Evolutionary conservation across 2,113 vertebrate genomes (phyloP).

Genomic region (Hemiscyllium ocellatum): DNA sequence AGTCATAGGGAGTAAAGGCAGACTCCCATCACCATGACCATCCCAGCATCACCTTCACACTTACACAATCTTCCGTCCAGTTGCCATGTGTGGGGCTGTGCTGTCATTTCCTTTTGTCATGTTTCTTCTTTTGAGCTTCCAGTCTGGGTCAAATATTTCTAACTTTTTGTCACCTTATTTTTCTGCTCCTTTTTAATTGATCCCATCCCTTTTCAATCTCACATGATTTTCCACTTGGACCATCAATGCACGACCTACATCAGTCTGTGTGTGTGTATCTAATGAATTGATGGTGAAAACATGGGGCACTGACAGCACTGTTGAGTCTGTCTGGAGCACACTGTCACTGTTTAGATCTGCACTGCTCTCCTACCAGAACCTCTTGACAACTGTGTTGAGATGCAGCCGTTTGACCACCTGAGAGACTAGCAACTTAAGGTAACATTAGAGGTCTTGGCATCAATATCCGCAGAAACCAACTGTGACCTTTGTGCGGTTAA

Average conservation of each 20-base stretch:
- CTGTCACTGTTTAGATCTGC: not conserved
- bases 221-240: not conserved
- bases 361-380: not conserved
- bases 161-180: not conserved
- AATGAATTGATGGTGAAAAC: not conserved
- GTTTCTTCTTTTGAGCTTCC: not conserved
- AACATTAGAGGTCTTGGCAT: not conserved
- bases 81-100: not conserved
- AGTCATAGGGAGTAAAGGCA: not conserved
- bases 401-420: not conserved
- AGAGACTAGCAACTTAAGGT: not conserved
- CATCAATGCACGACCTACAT: not conserved
- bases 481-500: not conserved
- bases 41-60: not conserved
- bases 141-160: not conserved
- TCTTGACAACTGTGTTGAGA: not conserved
- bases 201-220: not conserved
- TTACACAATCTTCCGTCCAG: not conserved
- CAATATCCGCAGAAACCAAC: not conserved
- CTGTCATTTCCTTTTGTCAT: not conserved
- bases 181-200: not conserved
- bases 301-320: not conserved
- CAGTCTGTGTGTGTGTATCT: not conserved
- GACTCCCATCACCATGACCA: not conserved
- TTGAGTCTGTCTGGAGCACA: not conserved